Conservation (phyloP, 2,888 invertebrate genomes). For the Phortica okadai region DNA sequence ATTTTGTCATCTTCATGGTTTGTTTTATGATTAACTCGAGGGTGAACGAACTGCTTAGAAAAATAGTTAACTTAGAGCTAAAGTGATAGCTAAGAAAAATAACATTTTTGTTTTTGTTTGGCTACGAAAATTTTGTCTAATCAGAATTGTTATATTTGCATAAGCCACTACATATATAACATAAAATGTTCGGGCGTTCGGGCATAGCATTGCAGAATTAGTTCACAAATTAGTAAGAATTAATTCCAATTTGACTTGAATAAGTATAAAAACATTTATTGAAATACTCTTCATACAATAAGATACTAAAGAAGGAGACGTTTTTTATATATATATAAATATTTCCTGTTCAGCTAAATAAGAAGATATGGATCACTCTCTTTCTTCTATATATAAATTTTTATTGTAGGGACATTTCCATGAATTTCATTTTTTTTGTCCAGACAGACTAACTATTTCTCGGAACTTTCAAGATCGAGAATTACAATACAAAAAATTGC, state of each 20-base stretch:
- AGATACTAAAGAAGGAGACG: too few relatives aligned
- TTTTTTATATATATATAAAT: too few relatives aligned
- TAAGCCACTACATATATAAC: slow-evolving; percentile 19
- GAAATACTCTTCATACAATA: too few relatives aligned
- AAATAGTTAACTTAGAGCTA: slow-evolving; percentile 22
- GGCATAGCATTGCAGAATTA: slow-evolving; percentile 1
- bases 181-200: slow-evolving; percentile 4
- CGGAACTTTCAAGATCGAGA: too few relatives aligned
- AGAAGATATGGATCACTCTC: too few relatives aligned
- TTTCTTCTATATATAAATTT: too few relatives aligned
- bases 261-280: too few relatives aligned
- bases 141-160: neutral
- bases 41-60: slow-evolving; percentile 27
- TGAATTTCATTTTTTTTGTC: too few relatives aligned
- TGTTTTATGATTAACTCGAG: slow-evolving; percentile 31
- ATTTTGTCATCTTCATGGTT: neutral
- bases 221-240: slow-evolving; percentile 8
- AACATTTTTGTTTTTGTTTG: neutral
- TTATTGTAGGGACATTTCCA: too few relatives aligned
- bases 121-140: slow-evolving; percentile 3
- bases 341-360: too few relatives aligned
- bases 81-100: slow-evolving; percentile 3
- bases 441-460: too few relatives aligned
- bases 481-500: too few relatives aligned
- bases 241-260: neutral